Conservation (phyloP, 1,140 invertebrate species). For the Harpegnathos saltator region DNA sequence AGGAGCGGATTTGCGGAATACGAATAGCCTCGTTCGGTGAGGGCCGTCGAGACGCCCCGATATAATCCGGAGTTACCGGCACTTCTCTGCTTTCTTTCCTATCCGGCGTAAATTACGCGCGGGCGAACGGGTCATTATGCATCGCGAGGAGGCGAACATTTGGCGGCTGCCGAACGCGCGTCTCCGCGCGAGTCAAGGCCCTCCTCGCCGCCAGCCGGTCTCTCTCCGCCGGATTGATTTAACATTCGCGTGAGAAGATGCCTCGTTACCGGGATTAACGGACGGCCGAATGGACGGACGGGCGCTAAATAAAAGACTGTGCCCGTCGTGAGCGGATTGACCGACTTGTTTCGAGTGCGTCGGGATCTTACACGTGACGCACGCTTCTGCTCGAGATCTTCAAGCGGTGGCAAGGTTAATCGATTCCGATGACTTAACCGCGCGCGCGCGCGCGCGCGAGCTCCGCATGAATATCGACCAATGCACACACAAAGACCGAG, state of each 20-base stretch:
- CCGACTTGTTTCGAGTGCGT: not conserved
- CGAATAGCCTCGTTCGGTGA: not conserved
- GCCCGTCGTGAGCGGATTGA: not conserved
- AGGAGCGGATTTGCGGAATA: too few relatives aligned
- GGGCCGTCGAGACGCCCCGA: not conserved
- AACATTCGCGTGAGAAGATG: not conserved
- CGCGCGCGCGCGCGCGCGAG: too few relatives aligned
- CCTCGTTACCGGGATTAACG: too few relatives aligned
- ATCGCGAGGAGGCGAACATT: not conserved
- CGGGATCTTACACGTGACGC: not conserved
- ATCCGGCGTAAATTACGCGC: not conserved
- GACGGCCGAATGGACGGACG: too few relatives aligned
- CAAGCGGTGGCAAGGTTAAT: conserved; percentile 4
- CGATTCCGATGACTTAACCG: conserved; percentile 19
- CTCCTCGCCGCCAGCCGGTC: too few relatives aligned
- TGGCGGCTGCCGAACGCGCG: not conserved
- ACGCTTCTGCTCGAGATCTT: not conserved
- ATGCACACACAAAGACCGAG: not conserved
- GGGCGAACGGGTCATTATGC: not conserved
- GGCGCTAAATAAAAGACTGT: not conserved
- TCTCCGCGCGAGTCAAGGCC: too few relatives aligned
- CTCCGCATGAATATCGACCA: not conserved
- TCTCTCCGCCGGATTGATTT: too few relatives aligned
- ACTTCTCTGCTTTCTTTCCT: not conserved
- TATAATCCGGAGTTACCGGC: not conserved